These are phyloP conservation scores for Petrolisthes manimaculis DNA, from an alignment of 2,888 invertebrate genomes.

Conservation along the genomic window DNA sequence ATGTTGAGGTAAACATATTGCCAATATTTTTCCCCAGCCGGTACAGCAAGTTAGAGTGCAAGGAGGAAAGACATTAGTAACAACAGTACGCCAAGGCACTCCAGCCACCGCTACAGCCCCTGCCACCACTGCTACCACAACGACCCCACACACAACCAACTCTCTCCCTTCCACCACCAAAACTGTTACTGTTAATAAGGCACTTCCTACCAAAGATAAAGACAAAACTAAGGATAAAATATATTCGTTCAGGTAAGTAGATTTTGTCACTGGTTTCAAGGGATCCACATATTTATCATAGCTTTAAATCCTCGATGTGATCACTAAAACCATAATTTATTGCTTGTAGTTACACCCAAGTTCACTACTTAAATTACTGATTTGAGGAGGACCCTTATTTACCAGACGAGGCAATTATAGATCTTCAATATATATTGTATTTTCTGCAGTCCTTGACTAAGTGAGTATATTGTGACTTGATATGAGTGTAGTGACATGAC, in stretches of 20 bases:
- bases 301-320: too few relatives aligned
- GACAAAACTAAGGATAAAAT: slow-evolving; percentile 54
- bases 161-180: slow-evolving; percentile 42
- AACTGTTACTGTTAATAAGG: slow-evolving; percentile 49
- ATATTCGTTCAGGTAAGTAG: slow-evolving; percentile 47
- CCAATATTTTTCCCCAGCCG: slow-evolving; percentile 56
- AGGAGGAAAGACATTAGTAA: slow-evolving; percentile 64
- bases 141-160: slow-evolving; percentile 24
- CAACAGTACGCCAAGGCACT: slow-evolving; percentile 64
- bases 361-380: too few relatives aligned
- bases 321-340: too few relatives aligned
- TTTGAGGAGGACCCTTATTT: too few relatives aligned
- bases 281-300: too few relatives aligned
- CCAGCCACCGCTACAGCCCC: slow-evolving; percentile 39
- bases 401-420: too few relatives aligned
- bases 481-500: not conserved
- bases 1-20: not conserved
- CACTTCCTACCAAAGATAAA: slow-evolving; percentile 58
- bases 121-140: slow-evolving; percentile 16
- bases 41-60: slow-evolving; percentile 66
- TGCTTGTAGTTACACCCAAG: too few relatives aligned
- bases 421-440: too few relatives aligned
- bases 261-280: too few relatives aligned
- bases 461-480: not conserved
- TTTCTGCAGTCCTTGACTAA: too few relatives aligned